Evolutionary conservation across 2,888 invertebrate species (phyloP), one percentile per base, ranked within the genome.

Genomic region (Erpobdella octoculata): DNA sequence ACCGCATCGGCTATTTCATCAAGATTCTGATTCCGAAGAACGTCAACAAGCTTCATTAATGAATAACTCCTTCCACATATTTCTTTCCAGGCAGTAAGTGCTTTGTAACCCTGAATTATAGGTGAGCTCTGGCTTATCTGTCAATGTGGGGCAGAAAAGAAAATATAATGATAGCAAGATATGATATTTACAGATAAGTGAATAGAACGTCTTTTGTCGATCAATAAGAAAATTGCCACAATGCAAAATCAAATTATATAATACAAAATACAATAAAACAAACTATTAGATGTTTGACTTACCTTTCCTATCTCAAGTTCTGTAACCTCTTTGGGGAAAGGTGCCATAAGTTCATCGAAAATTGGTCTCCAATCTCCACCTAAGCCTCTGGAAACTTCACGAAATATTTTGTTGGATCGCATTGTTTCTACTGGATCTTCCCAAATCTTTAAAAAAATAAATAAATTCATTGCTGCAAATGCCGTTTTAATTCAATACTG

Each of bases 21-120:
- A 15, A 71, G n/a, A 18, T 71, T 37, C 37, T 36, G 59, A 9
- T 67, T 31, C 21, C 66, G 53, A 8, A 73, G 59, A 31, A 38
- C 66, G 1, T 73, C 66, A 0, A 73, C 71, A 33, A 73, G 59
- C 15, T 38, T 35, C 64, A 64, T 68, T 2, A 68, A 25, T 18
- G 35, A 36, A 58, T 48, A 71, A 35, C 35, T 41, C 37, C 35
- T 65, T 15, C 69, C 64, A 4, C 28, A 46, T 6, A 69, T 18
- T 35, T 73, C 73, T 64, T 71, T 71, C 73, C 74, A 74, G 48
- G 64, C 33, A 3, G 53, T 70, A n/a, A 74, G 64, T 2, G 74
- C 74, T 64, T 72, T 72, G 68, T 72, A 72, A n/a, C 71, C 74
- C 37, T 71, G 72, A 9, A 73, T 71, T 0, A 73, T 65, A 12